Evolutionary conservation across 2,888 invertebrate genomes (phyloP), one percentile per base, ranked within the genome.

Genomic region (Drosophila buzzatii): DNA sequence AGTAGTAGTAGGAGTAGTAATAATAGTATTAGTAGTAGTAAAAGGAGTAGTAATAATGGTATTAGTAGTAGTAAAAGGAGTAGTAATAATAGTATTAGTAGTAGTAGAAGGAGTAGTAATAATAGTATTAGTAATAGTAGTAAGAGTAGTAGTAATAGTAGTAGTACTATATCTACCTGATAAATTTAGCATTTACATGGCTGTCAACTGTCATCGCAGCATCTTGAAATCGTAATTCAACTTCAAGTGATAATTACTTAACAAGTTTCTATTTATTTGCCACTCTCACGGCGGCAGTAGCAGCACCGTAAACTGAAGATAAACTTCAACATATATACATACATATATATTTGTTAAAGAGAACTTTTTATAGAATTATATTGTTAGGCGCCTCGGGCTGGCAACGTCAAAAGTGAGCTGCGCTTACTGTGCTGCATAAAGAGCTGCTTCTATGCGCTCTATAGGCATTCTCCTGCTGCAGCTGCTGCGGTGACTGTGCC

Each of bases 161-260:
- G 27, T 27, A 27, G 4, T 6, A 27, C 6, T 27, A 6, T 1
- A 27, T 27, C 27, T 27, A 27, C 33, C 33, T 47, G 27, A 0
- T 53, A 37, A 55, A 27, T 39, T 23, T 27, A 55, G 1, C 3
- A 23, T 14, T n/a, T 18, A 2, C 12, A 0, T 0, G 9, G 3
- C 12, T 31, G 31, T 7, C 41, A 55, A n/a, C 55, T 27, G 5
- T 16, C 53, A n/a, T 4, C 10, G 4, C 56, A 42, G 31, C 31
- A 20, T 27, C 27, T 39, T 31, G 14, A 31, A 56, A 42, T 39
- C 3, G 18, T 27, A 20, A 20, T 20, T 3, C 14, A 12, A 20
- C n/a, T n/a, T 35, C n/a, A 23, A 35, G 16, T 20, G 35, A 33
- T 45, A 58, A 58, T 58, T 45, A 45, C 44, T 35, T 35, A 45